Evolutionary conservation across 2,797 vertebrate species (phyloP), one percentile per base, ranked within the genome.

Genomic region (Acestrorhynchus altus): DNA sequence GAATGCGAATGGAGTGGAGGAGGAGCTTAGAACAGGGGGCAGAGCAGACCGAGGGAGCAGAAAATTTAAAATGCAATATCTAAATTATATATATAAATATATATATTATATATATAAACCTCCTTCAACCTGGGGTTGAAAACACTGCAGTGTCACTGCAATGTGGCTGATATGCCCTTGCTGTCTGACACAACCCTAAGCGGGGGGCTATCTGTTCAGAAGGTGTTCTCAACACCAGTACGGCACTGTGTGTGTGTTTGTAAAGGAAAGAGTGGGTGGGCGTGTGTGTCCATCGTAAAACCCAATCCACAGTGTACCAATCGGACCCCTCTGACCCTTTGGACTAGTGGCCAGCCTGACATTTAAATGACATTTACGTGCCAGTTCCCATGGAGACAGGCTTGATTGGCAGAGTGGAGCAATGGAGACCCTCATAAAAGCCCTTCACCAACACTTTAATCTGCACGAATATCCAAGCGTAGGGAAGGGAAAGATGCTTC

Each of bases 301-400:
- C 72, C 59, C 71, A 86, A 87, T 87, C 79, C 79, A 70, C 78
- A 84, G 76, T 74, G 83, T 75, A 68, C 71, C 81, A 61, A 73
- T 78, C 78, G 72, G 72, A 76, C 65, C 82, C 77, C 83, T 69
- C 40, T 80, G 84, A 86, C 83, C 82, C 75, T 63, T 78, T 83
- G 47, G 49, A 75, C 78, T 56, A 80, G 76, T 77, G 85, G 83
- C 63, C 79, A 81, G 86, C 63, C 80, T 88, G 87, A 89, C 88
- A 90, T 89, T 88, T 87, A 66, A 85, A 86, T 85, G 81, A 85
- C 86, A 87, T 91, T 89, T 89, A 74, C 35, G 35, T 78, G 35
- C 73, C 18, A 28, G 59, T 72, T 88, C 80, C 78, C 46, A 28
- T 57, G 47, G 74, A 64, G 78, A 81, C 16, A 8, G 52, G 72